Evolutionary conservation across 1,140 invertebrate species (phyloP).

Genomic region (Notospermus geniculatus): DNA sequence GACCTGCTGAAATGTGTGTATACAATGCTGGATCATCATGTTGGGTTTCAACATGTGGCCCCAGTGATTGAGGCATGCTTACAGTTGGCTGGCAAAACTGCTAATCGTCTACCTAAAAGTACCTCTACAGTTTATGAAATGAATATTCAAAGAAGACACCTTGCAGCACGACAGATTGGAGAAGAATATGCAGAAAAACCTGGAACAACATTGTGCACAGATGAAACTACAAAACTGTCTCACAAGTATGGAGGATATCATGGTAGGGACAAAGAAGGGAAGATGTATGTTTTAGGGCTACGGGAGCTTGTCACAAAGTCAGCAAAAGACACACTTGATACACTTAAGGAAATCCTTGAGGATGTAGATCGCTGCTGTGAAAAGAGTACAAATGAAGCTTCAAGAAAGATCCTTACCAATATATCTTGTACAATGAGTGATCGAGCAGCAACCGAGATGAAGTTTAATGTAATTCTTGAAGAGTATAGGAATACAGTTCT

Average conservation of each 20-base stretch:
- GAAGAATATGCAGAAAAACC: conserved; percentile 16
- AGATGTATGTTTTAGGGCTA: conserved; percentile 18
- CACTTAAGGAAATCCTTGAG: conserved; percentile 18
- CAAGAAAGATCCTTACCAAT: no score
- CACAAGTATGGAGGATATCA: conserved; percentile 16
- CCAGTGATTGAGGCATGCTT: no score
- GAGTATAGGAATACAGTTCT: background rate
- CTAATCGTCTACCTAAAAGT: no score
- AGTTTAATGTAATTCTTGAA: background rate
- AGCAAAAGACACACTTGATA: conserved; percentile 16
- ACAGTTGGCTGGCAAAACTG: no score
- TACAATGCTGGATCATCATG: no score
- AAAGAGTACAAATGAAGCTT: conserved; percentile 12
- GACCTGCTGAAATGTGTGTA: no score
- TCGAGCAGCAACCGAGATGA: no score
- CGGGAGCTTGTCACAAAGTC: conserved; percentile 21
- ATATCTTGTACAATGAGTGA: no score
- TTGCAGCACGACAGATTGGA: no score
- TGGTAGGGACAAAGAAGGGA: conserved; percentile 17
- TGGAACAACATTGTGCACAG: conserved; percentile 23
- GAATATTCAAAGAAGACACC: no score
- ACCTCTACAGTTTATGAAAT: no score
- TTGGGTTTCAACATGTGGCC: no score
- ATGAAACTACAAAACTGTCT: conserved; percentile 20
- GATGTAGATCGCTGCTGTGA: conserved; percentile 14